Conservation (phyloP, 2,888 invertebrate species). For the Hypselothyrea guttata region DNA sequence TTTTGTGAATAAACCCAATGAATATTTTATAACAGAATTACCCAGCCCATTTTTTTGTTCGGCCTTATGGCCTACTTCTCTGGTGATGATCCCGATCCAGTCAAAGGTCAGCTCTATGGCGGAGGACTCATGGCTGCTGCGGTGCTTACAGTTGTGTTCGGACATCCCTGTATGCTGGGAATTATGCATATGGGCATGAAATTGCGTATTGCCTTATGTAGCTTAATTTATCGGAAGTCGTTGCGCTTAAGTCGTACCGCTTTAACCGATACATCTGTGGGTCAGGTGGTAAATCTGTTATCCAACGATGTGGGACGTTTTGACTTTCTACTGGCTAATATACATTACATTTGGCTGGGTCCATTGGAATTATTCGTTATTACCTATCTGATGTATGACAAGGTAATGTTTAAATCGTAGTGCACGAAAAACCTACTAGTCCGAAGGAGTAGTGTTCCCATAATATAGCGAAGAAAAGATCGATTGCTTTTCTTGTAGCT, state of each 20-base stretch:
- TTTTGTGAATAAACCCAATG: no score
- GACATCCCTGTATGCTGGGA: conserved; percentile 94
- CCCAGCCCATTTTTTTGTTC: conserved; percentile 86
- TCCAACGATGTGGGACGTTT: conserved; percentile 94
- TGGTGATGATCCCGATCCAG: conserved; percentile 50
- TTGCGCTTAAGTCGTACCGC: conserved; percentile 87
- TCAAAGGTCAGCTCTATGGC: conserved; percentile 89
- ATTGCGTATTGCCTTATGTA: conserved; percentile 86
- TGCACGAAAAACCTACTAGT: no score
- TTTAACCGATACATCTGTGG: conserved; percentile 88
- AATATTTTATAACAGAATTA: conserved; percentile 83
- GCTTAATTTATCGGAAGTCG: conserved; percentile 87
- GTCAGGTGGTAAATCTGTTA: conserved; percentile 92
- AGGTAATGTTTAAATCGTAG: no score
- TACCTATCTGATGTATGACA: conserved; percentile 88
- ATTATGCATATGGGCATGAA: conserved; percentile 86
- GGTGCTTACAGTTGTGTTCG: conserved; percentile 87
- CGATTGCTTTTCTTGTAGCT: no score
- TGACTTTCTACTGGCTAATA: conserved; percentile 88
- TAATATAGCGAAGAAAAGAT: no score
- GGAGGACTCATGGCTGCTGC: conserved; percentile 88
- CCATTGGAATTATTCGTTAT: conserved; percentile 91
- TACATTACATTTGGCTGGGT: conserved; percentile 96
- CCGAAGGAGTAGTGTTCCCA: no score
- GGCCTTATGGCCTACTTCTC: conserved; percentile 85